Conservation (phyloP, 2,888 invertebrate genomes). For the Nebria brevicollis region DNA sequence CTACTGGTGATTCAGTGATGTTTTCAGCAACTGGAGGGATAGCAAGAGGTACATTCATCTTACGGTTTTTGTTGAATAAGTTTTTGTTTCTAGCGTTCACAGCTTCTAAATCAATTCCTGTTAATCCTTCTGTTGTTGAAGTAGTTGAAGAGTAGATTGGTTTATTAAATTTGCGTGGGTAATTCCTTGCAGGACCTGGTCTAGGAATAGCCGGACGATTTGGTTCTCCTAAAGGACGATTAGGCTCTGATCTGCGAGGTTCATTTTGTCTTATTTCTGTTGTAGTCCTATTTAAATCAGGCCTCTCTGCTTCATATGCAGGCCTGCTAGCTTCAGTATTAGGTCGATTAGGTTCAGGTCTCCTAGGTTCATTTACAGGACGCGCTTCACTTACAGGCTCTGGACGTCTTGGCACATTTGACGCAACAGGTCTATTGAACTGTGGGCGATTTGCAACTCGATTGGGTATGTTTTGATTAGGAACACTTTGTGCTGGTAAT, state of each 20-base stretch:
- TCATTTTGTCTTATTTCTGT: not conserved
- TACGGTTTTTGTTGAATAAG: slow-evolving; percentile 62
- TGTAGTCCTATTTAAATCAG: not conserved
- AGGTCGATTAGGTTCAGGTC: slow-evolving; percentile 47
- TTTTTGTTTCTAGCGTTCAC: slow-evolving; percentile 67
- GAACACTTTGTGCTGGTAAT: slow-evolving; percentile 34
- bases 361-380: slow-evolving; percentile 56
- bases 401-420: slow-evolving; percentile 55
- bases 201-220: slow-evolving; percentile 8
- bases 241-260: not conserved
- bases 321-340: not conserved
- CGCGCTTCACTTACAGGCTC: slow-evolving; percentile 44
- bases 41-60: slow-evolving; percentile 56
- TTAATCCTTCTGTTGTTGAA: slow-evolving; percentile 49
- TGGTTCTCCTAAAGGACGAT: slow-evolving; percentile 10
- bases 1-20: not conserved
- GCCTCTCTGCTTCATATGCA: slow-evolving; percentile 10
- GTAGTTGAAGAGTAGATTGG: slow-evolving; percentile 21
- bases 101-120: slow-evolving; percentile 64
- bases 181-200: slow-evolving; percentile 17
- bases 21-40: slow-evolving; percentile 41
- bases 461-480: slow-evolving; percentile 41
- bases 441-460: slow-evolving; percentile 58
- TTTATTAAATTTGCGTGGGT: slow-evolving; percentile 35
- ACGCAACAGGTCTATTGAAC: slow-evolving; percentile 8